phyloP scores from a whole-genome alignment of 2,797 vertebrate genomes.

The Simalia tracyae region DNA sequence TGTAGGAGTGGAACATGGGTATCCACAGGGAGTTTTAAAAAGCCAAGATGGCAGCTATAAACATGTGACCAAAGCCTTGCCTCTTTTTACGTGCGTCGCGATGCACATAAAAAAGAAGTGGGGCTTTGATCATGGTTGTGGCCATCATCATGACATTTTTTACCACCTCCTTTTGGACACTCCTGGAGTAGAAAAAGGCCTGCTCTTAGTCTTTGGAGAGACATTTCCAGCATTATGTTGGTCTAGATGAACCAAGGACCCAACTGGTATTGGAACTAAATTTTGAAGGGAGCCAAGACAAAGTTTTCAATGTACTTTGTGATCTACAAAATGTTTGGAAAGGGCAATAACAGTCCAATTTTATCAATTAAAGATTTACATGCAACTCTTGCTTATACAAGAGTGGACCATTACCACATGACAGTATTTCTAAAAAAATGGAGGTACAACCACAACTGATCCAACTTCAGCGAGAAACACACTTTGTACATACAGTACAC shows the following conservation, averaged over 20 bases:
- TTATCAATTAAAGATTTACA: neutral
- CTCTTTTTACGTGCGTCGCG: too few relatives aligned
- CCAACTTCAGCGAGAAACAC: too few relatives aligned
- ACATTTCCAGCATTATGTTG: neutral
- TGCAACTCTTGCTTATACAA: neutral
- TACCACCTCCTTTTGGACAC: too few relatives aligned
- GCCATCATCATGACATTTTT: too few relatives aligned
- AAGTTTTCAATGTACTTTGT: neutral
- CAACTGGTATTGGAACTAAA: too few relatives aligned
- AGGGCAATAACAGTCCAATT: neutral
- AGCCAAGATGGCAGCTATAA: too few relatives aligned
- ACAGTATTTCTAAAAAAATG: neutral
- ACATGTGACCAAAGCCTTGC: too few relatives aligned
- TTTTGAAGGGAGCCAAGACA: neutral
- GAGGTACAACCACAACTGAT: too few relatives aligned
- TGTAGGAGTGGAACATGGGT: neutral
- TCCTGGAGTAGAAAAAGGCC: neutral
- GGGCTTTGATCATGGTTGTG: too few relatives aligned
- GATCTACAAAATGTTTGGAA: neutral
- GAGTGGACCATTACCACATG: neutral
- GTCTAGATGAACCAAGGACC: neutral
- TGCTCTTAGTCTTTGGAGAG: neutral
- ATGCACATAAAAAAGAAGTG: too few relatives aligned
- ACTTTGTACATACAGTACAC: neutral
- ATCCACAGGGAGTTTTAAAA: too few relatives aligned